Evolutionary conservation across 2,888 invertebrate species (phyloP).

Genomic region (Parthenolecanium corni): DNA sequence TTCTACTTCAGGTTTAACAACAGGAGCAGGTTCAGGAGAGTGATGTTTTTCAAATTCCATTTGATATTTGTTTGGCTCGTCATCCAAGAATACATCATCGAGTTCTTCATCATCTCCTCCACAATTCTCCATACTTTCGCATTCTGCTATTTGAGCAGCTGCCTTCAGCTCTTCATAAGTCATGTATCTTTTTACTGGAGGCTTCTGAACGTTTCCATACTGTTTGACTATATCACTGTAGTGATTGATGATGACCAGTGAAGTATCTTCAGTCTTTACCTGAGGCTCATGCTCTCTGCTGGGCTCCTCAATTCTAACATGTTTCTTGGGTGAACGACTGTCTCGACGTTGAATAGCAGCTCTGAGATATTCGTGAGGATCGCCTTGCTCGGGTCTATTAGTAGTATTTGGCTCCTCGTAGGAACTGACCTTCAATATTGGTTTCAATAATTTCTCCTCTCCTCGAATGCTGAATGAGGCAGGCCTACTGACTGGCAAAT

Average conservation of each 20-base stretch:
- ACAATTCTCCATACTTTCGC: background rate
- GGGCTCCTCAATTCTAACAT: constrained; percentile 34
- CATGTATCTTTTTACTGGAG: constrained; percentile 45
- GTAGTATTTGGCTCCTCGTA: background rate
- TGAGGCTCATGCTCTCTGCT: background rate
- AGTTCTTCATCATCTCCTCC: background rate
- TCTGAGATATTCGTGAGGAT: background rate
- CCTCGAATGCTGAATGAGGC: background rate
- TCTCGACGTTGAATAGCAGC: too few relatives aligned
- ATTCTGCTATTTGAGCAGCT: constrained; percentile 39
- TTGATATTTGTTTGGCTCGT: background rate
- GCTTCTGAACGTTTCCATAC: constrained; percentile 46
- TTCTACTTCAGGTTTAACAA: background rate
- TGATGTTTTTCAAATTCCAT: background rate
- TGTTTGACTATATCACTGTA: constrained; percentile 68
- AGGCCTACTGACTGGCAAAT: background rate
- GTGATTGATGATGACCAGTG: constrained; percentile 61
- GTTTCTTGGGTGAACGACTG: constrained; percentile 27
- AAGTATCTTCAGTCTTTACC: constrained; percentile 36
- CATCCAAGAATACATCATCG: background rate
- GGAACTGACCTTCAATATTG: constrained; percentile 2
- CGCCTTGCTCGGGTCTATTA: background rate
- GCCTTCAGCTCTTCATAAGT: constrained; percentile 52
- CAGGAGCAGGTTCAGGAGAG: background rate
- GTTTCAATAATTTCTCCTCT: background rate